A percentile compares a stretch with the other conserved stretches of the same genome.
phyloP scores from a whole-genome alignment of 2,888 invertebrate genomes.

The Pollenia griseotomentosa region DNA sequence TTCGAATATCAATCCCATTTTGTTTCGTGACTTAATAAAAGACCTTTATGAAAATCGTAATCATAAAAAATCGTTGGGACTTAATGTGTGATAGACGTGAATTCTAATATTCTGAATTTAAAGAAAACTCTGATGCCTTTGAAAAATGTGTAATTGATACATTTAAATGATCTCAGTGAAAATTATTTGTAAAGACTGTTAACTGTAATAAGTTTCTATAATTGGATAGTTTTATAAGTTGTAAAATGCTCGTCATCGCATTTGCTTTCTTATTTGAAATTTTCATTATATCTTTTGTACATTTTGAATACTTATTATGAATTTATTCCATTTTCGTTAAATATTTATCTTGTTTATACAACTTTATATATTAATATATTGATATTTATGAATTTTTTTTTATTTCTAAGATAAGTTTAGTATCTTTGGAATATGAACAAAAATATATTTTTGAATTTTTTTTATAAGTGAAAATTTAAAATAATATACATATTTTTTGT shows the following conservation, averaged over 20 bases:
- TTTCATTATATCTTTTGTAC: slow-evolving; percentile 24
- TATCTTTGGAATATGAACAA: neutral
- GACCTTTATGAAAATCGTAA: slow-evolving; percentile 82
- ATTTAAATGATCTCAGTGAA: slow-evolving; percentile 20
- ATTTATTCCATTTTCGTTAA: slow-evolving; percentile 6
- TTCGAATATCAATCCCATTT: slow-evolving; percentile 89
- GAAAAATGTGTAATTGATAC: neutral
- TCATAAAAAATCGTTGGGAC: slow-evolving; percentile 39
- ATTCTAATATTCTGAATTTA: slow-evolving; percentile 4
- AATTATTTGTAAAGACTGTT: slow-evolving; percentile 40
- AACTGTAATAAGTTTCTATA: slow-evolving; percentile 14
- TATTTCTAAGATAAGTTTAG: slow-evolving; percentile 6
- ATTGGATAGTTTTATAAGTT: slow-evolving; percentile 57
- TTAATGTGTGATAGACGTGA: slow-evolving; percentile 52
- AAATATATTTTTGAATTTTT: neutral
- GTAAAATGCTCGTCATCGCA: slow-evolving; percentile 52
- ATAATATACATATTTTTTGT: too few relatives aligned
- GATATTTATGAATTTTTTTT: slow-evolving; percentile 42
- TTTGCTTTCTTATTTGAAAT: neutral
- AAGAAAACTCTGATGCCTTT: slow-evolving; percentile 7
- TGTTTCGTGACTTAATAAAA: slow-evolving; percentile 87
- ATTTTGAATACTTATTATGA: slow-evolving; percentile 38
- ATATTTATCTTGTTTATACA: slow-evolving; percentile 9
- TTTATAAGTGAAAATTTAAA: too few relatives aligned
- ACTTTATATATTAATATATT: neutral